Conservation (phyloP, 2,888 invertebrate genomes). For the Agriotes lineatus region DNA sequence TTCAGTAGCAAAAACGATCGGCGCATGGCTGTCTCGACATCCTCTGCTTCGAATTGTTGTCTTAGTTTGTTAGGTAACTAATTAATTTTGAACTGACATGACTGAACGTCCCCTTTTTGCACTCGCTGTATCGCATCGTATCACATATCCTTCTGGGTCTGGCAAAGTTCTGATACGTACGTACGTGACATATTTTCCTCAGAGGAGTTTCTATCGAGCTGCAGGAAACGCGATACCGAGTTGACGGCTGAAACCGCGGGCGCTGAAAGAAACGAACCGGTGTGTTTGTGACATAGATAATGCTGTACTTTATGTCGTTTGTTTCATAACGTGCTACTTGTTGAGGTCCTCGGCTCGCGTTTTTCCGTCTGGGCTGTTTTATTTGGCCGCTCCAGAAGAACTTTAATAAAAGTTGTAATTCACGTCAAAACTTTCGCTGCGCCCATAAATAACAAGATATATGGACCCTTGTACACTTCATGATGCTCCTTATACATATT, state of each 20-base stretch:
- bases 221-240: constrained; percentile 42
- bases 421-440: constrained; percentile 39
- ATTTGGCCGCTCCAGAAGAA: constrained; percentile 29
- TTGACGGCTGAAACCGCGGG: constrained; percentile 43
- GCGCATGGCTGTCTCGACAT: background rate
- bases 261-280: constrained; percentile 47
- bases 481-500: constrained; percentile 40
- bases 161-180: constrained; percentile 52
- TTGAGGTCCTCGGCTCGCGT: constrained; percentile 39
- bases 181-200: constrained; percentile 53
- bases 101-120: constrained; percentile 30
- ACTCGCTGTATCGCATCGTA: constrained; percentile 36
- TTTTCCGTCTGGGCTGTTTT: constrained; percentile 36
- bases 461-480: constrained; percentile 36
- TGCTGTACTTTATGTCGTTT: constrained; percentile 39
- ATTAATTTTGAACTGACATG: constrained; percentile 36
- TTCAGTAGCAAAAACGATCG: background rate
- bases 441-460: constrained; percentile 42
- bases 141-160: constrained; percentile 47
- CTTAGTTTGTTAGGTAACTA: constrained; percentile 26
- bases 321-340: constrained; percentile 43
- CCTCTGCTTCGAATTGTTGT: constrained; percentile 16
- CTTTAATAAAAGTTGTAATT: constrained; percentile 46
- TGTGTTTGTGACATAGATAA: constrained; percentile 48
- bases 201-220: constrained; percentile 41